Conservation (phyloP, 1,140 invertebrate species). For the Rhizoglyphus robini region DNA sequence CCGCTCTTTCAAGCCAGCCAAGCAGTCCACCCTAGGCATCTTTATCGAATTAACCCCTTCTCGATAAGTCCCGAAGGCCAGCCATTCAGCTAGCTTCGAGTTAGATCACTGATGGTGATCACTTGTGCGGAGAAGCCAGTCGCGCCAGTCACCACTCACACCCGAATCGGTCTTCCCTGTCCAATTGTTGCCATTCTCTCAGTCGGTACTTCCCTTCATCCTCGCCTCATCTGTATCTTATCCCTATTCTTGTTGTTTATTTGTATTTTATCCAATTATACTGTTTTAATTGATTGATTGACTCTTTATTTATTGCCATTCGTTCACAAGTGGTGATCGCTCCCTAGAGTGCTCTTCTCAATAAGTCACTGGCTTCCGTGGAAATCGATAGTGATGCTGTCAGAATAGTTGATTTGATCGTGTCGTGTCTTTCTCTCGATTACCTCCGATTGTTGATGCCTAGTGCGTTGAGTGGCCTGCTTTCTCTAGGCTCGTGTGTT, state of each 20-base stretch:
- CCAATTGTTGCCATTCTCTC: neutral
- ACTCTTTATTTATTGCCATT: neutral
- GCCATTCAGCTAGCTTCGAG: no score
- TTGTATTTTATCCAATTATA: constrained; percentile 12
- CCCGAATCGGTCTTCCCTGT: neutral
- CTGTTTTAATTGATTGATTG: neutral
- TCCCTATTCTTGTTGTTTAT: constrained; percentile 9
- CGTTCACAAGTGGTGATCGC: neutral
- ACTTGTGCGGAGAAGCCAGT: neutral
- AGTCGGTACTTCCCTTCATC: no score
- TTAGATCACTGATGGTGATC: neutral
- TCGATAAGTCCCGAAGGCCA: neutral
- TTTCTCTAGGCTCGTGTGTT: no score
- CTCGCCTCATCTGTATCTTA: constrained; percentile 3
- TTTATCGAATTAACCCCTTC: neutral
- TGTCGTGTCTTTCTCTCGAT: no score
- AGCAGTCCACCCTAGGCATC: neutral
- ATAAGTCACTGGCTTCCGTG: no score
- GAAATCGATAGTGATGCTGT: no score
- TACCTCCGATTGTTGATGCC: no score
- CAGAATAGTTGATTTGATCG: no score
- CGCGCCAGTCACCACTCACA: neutral
- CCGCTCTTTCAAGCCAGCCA: no score
- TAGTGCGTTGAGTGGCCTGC: no score
- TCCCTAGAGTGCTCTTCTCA: no score